Evolutionary conservation across 2,797 vertebrate genomes (phyloP).

Genomic region (Karalla daura): DNA sequence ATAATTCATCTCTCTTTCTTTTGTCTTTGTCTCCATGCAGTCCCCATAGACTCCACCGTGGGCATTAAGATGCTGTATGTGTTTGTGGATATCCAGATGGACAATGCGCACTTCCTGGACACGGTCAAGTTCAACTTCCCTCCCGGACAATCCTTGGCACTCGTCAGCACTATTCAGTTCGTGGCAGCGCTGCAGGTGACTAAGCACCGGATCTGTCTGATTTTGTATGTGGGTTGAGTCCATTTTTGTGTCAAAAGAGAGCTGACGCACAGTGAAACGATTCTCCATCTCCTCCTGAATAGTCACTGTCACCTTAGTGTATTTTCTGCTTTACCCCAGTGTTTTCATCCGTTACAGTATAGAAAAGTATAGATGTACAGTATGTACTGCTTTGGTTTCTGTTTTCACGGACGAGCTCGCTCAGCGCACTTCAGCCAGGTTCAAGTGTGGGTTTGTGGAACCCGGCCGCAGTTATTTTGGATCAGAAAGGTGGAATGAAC

Average conservation of each 20-base stretch:
- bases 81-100: conserved; percentile 98
- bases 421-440: conserved; percentile 45
- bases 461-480: conserved; percentile 79
- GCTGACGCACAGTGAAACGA: background rate
- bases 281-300: background rate
- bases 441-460: conserved; percentile 75
- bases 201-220: conserved; percentile 1
- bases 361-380: conserved; percentile 11
- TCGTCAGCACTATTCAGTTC: conserved; percentile 99
- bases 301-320: conserved; percentile 5
- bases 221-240: conserved; percentile 4
- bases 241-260: background rate
- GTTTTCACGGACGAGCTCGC: conserved; percentile 45
- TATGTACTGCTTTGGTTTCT: conserved; percentile 10
- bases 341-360: too few relatives aligned
- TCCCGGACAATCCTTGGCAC: conserved; percentile 85
- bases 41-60: conserved; percentile 91
- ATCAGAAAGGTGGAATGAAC: conserved; percentile 72
- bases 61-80: conserved; percentile 96
- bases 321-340: background rate
- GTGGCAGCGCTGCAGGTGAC: conserved; percentile 95
- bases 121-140: conserved; percentile 93
- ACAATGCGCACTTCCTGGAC: conserved; percentile 93
- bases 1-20: conserved; percentile 63
- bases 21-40: conserved; percentile 75